Base-by-base conservation (phyloP, 1,140 invertebrate species). In the Eciton burchellii region DNA sequence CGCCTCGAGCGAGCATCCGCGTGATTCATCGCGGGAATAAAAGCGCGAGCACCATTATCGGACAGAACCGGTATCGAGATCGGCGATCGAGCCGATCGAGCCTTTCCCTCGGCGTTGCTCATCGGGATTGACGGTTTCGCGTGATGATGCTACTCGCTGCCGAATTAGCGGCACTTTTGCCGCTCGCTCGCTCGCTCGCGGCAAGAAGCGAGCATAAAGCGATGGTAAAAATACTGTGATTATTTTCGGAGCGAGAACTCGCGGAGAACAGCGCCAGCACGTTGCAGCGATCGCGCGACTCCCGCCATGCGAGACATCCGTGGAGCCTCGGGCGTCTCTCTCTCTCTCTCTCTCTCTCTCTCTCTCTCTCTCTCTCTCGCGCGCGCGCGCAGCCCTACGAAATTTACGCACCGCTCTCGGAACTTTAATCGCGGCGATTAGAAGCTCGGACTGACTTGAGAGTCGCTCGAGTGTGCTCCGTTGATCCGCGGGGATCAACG, bases 161-260 rank as follows among this genome's bases (percentile, higher is more conserved):
- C 52, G 70, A 88, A 84, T 87, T 83, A 87, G 85, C 74, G 62
- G 62, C 83, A 91, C 90, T 92, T 91, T 89, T n/a, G n/a, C n/a
- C n/a, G n/a, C n/a, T n/a, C n/a, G 85, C 76, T 76, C 74, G 83
- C 72, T 83, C 49, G 62, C 70, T 77, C 70, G 79, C 81, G 82
- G n/a, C 52, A 41, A 57, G 21, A 90, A 90, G 88, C 89, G 83
- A 85, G 74, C 83, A 84, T 89, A 85, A 90, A 90, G 89, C 52
- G 77, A 87, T 82, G 90, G 87, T 92, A 93, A 93, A 93, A 92
- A 92, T 92, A 93, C 86, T 74, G 73, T 16, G 84, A 84, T 89
- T 92, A 93, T 92, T 93, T 92, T 92, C 62, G 90, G 91, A 92
- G 72, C 71, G 73, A 21, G 49, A 70, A 87, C 59, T 76, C 74